phyloP scores from a whole-genome alignment of 2,113 vertebrate species.

The Scopus umbretta region DNA sequence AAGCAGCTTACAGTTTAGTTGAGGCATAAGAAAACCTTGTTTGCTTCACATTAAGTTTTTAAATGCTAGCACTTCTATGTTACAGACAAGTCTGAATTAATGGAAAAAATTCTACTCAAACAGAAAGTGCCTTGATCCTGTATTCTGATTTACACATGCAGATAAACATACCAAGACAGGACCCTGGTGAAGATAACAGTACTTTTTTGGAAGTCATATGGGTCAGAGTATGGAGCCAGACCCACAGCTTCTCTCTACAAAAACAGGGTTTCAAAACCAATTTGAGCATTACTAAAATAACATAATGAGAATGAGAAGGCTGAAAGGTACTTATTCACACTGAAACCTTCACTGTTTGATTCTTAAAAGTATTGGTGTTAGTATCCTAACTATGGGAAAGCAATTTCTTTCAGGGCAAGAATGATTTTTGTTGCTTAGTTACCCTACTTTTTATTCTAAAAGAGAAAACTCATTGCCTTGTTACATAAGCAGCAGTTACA shows the following conservation, averaged over 20 bases:
- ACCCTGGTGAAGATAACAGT: background rate
- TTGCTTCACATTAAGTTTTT: background rate
- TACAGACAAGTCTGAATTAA: background rate
- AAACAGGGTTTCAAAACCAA: background rate
- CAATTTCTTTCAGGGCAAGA: background rate
- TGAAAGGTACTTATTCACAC: background rate
- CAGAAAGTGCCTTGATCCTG: background rate
- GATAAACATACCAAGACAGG: background rate
- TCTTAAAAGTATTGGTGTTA: background rate
- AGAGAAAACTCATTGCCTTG: background rate
- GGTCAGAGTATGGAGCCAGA: background rate
- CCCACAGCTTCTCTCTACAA: background rate
- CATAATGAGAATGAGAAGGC: background rate
- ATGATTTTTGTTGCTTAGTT: constrained; percentile 38
- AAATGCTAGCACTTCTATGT: too few relatives aligned
- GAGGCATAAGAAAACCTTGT: background rate
- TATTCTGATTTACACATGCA: background rate
- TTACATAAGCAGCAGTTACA: constrained; percentile 42
- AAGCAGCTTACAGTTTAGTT: background rate
- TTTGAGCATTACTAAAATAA: background rate
- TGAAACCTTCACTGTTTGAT: background rate
- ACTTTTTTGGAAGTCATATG: background rate
- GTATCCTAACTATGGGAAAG: background rate
- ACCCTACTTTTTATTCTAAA: background rate
- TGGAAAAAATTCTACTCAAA: background rate